Base-by-base conservation (phyloP, 2,888 invertebrate genomes). In the Chrysolina oricalcia region DNA sequence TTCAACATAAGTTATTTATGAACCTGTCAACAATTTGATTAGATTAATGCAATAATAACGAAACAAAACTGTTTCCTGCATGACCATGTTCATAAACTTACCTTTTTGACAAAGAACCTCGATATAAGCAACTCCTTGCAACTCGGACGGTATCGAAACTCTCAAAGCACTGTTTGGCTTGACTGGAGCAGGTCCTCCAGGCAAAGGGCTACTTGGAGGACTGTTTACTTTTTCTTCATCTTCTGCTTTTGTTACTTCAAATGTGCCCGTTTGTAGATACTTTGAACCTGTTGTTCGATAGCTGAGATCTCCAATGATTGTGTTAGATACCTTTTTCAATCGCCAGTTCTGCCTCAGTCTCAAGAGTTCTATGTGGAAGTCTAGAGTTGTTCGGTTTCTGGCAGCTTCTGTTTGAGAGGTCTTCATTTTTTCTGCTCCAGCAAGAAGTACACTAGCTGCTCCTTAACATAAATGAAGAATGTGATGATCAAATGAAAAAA, bases 281-380 rank as follows among this genome's bases (percentile, higher is more conserved):
- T 97, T 96, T 0, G 98, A 98, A 0, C 98, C 98, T 78, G 98
- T 98, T 85, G 98, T 97, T 77, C 97, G 92, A 86, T 98, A 98
- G 87, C 98, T 98, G 8, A 98, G 91, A 89, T 98, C 98, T 0
- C 98, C 98, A 70, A 98, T 95, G 73, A 98, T 98, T 0, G 96
- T 94, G 87, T 97, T 97, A 0, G 97, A 97, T 0, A 97, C 97
- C 90, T 98, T 98, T 87, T 98, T 97, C n/a, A 98, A 89, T 64
- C 98, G 91, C 98, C 98, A 98, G 86, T 97, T 97, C 86, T 98
- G 98, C 50, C 98, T 89, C 63, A 98, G 90, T 74, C 96, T 91
- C 35, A 98, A 87, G 71, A 98, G 89, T 86, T 98, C 98, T 73
- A 97, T 95, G 84, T 98, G 98, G 86, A 98, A 98, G 88, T 98